Evolutionary conservation across 2,888 invertebrate genomes (phyloP), one percentile per base, ranked within the genome.

Genomic region (Xestia rhomboidea): DNA sequence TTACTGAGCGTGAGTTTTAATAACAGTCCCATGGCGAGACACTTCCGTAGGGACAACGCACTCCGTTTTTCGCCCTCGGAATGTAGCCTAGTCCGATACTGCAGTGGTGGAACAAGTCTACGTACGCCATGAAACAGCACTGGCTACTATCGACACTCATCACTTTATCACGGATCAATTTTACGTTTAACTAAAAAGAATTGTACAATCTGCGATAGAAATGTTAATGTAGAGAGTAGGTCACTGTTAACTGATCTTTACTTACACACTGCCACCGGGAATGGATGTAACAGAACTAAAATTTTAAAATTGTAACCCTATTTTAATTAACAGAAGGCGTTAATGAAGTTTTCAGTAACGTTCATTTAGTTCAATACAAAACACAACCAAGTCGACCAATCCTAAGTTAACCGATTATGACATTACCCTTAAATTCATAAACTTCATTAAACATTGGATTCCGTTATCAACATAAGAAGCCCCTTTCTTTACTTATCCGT

Each of bases 401-500:
- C 27, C 24, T 41, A 27, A 24, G 5, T 38, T 15, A 30, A 51
- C 38, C 4, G 6, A 68, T 68, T 38, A 0, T 13, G 18, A 21
- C 13, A 44, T 73, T 41, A 5, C 15, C 46, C 44, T 34, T 67
- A 1, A 34, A 27, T 41, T 44, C 8, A 44, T 54, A 70, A 30
- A 30, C 41, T 30, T 30, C 4, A 24, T 49, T 27, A 51, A 72
- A 51, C 49, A 51, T 44, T 54, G 41, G 30, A 44, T 13, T 21
- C 54, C 13, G 8, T n/a, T 41, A 54, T 8, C 54, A 34, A 57
- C 0, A 0, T 71, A 57, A 2, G 15, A 73, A 72, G 30, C 30
- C n/a, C n/a, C n/a, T 49, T 73, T 75, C 24, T 41, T 49, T 11
- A 30, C 30, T 27, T 76, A 44, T 27, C 41, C 63, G 30, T 27